phyloP scores from a whole-genome alignment of 2,797 vertebrate genomes.

The Tolypeutes matacus region DNA sequence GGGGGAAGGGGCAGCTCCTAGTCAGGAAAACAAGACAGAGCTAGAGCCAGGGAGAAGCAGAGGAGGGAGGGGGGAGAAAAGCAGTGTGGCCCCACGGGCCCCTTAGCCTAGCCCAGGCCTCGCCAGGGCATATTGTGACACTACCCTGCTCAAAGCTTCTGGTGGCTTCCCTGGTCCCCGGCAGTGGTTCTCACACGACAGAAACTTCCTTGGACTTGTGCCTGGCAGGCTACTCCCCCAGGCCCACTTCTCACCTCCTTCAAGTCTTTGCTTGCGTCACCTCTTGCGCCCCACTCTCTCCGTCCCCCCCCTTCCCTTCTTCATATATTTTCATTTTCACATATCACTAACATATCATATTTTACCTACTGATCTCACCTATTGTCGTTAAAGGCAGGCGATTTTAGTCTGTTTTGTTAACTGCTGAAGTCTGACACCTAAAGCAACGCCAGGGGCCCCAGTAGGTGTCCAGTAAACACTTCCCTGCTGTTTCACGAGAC shows the following conservation, averaged over 20 bases:
- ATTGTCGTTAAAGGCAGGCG: neutral
- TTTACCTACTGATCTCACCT: neutral
- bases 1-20: neutral
- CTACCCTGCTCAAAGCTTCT: neutral
- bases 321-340: neutral
- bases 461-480: neutral
- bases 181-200: neutral
- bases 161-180: neutral
- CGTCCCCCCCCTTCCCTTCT: neutral
- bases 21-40: neutral
- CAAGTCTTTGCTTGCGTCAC: neutral
- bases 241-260: neutral
- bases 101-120: neutral
- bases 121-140: fast-evolving
- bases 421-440: neutral
- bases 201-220: neutral
- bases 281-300: neutral
- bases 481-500: neutral
- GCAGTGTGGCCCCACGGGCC: neutral
- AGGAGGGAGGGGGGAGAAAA: neutral
- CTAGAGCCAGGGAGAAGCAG: neutral
- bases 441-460: neutral
- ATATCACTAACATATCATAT: neutral
- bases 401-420: neutral
- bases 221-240: too few species aligned